phyloP scores from a whole-genome alignment of 2,113 vertebrate species.

The Cricetomys ansorgei region DNA sequence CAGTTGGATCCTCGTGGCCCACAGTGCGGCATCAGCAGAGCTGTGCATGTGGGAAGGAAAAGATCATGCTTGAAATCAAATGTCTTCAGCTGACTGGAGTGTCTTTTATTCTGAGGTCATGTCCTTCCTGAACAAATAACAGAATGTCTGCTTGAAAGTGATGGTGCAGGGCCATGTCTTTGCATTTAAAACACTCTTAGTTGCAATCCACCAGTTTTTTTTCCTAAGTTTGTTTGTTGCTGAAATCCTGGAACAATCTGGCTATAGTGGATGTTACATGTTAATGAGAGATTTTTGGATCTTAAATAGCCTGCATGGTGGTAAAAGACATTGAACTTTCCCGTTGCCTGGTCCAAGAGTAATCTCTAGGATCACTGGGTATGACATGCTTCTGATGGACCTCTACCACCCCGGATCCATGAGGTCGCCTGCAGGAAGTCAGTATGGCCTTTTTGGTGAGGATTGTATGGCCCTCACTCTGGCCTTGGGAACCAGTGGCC shows the following conservation, averaged over 20 bases:
- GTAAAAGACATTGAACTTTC: fast-evolving
- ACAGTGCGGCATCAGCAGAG: background rate
- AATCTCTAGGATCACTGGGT: background rate
- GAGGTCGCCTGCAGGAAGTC: background rate
- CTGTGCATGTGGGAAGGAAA: background rate
- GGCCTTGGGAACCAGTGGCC: background rate
- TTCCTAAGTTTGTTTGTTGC: background rate
- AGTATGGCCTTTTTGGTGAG: background rate
- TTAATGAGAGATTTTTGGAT: background rate
- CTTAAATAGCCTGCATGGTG: fast-evolving
- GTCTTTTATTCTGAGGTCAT: background rate
- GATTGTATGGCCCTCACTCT: background rate
- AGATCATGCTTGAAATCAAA: fast-evolving
- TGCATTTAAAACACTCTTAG: background rate
- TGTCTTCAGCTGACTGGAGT: background rate
- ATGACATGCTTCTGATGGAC: background rate
- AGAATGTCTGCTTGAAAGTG: background rate
- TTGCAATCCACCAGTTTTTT: background rate
- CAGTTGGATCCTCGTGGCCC: fast-evolving
- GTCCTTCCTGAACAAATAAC: background rate
- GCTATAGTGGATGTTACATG: fast-evolving
- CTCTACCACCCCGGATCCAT: background rate
- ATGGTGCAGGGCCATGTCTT: background rate
- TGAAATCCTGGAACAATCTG: too few species aligned
- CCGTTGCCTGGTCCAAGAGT: fast-evolving